Base-by-base conservation (phyloP, 2,888 invertebrate genomes). In the Agonopterix heracliana region DNA sequence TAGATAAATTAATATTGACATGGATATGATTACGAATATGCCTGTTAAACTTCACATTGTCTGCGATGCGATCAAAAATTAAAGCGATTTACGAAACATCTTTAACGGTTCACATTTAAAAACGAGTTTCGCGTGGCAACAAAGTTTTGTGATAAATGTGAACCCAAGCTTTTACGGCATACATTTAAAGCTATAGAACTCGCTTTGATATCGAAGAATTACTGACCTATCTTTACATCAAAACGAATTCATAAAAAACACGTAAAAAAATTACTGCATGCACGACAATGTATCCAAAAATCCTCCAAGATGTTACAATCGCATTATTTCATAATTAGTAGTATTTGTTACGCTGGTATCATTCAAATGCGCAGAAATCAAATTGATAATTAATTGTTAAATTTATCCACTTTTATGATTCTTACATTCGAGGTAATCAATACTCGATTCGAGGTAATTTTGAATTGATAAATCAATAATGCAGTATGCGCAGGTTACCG, bases 1-100 rank as follows among this genome's bases (percentile, higher is more conserved):
- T 66, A 73, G 67, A 74, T 54, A 71, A 74, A 78, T 68, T 78
- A 85, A 86, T 87, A 86, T 86, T 86, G 85, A 79, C 71, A 61
- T 78, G 86, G 86, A 78, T 83, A 84, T 78, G 71, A 66, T 68
- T 59, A 69, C 59, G 61, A 57, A 9, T 26, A 26, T 26, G 26
- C 26, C 26, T 34, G 14, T 34, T 42, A 42, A 71, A 72, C 71
- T 66, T 73, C 74, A 76, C 74, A 75, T 75, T 68, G 71, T 78
- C 75, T 79, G 81, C 78, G 72, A 75, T 77, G 74, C 74, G 71
- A 69, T 78, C 69, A 69, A 66, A 71, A 71, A 61, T 64, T 51
- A 58, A 83, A 82, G 83, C 85, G 61, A 63, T 60, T 68, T 66
- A 72, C 66, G 64, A 72, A 71, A 71, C 64, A 61, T 64, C 68